These are phyloP conservation scores for Drosophila nigrodunni DNA, from an alignment of 1,140 invertebrate genomes.

Conservation along the genomic window DNA sequence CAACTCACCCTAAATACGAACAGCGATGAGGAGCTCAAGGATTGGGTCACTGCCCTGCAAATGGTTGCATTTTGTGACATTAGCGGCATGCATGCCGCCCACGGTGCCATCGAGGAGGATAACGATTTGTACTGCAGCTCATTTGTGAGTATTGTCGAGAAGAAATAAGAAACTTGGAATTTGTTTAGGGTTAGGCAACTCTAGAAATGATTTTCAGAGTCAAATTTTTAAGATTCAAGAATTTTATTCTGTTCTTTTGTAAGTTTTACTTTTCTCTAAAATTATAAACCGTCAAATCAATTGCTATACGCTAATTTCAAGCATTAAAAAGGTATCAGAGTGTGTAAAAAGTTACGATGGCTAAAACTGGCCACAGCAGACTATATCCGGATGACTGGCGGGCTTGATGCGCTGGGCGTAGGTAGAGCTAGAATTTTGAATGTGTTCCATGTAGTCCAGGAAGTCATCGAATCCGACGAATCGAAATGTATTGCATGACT, in stretches of 20 bases:
- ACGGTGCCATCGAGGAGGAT: constrained; percentile 90
- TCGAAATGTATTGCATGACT: neutral
- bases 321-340: neutral
- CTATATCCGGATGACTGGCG: neutral
- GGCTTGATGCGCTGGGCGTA: neutral
- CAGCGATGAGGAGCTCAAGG: constrained; percentile 89
- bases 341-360: neutral
- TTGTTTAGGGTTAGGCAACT: too few species aligned
- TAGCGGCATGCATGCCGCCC: constrained; percentile 44
- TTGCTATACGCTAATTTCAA: too few species aligned
- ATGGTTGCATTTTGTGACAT: constrained; percentile 92
- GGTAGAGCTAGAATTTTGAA: neutral
- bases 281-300: too few species aligned
- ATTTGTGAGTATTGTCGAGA: constrained; percentile 63
- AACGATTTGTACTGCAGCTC: constrained; percentile 94
- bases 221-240: too few species aligned
- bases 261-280: too few species aligned
- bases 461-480: neutral
- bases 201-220: too few species aligned
- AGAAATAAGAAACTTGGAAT: neutral
- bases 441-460: neutral
- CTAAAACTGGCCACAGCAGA: neutral
- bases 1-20: constrained; percentile 90
- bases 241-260: too few species aligned
- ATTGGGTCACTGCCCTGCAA: constrained; percentile 92